phyloP scores from a whole-genome alignment of 2,888 invertebrate species.

The Danaus chrysippus region DNA sequence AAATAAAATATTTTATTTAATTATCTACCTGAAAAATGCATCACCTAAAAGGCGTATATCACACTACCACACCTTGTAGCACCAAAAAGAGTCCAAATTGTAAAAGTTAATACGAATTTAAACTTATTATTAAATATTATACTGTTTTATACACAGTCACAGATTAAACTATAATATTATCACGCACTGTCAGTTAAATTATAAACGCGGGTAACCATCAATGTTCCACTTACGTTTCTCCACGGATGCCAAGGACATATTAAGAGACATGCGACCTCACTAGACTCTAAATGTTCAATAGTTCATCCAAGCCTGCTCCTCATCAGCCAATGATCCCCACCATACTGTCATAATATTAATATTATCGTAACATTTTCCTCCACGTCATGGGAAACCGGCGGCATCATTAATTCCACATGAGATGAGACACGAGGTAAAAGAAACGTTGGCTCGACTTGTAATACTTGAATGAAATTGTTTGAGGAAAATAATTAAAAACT shows the following conservation, averaged over 20 bases:
- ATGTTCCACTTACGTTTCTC: neutral
- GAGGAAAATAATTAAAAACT: neutral
- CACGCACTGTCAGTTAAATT: too few relatives aligned
- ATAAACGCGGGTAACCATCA: neutral
- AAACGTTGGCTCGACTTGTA: neutral
- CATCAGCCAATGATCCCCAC: neutral
- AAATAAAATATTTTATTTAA: too few relatives aligned
- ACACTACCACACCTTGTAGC: too few relatives aligned
- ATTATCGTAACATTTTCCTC: constrained; percentile 15
- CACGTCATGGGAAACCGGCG: constrained; percentile 28
- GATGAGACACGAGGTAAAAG: neutral
- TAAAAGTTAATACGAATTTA: too few relatives aligned
- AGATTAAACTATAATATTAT: too few relatives aligned
- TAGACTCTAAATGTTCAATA: neutral
- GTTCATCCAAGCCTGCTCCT: neutral
- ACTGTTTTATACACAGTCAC: too few relatives aligned
- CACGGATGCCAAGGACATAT: neutral
- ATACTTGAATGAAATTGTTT: neutral
- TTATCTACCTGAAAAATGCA: too few relatives aligned
- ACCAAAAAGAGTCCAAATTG: too few relatives aligned
- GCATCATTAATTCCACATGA: constrained; percentile 14
- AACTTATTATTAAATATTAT: too few relatives aligned
- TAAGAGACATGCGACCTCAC: neutral
- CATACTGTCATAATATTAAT: constrained; percentile 8
- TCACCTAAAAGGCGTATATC: too few relatives aligned